Evolutionary conservation across 2,797 vertebrate species (phyloP), one percentile per base, ranked within the genome.

Genomic region (Pipistrellus pygmaeus): DNA sequence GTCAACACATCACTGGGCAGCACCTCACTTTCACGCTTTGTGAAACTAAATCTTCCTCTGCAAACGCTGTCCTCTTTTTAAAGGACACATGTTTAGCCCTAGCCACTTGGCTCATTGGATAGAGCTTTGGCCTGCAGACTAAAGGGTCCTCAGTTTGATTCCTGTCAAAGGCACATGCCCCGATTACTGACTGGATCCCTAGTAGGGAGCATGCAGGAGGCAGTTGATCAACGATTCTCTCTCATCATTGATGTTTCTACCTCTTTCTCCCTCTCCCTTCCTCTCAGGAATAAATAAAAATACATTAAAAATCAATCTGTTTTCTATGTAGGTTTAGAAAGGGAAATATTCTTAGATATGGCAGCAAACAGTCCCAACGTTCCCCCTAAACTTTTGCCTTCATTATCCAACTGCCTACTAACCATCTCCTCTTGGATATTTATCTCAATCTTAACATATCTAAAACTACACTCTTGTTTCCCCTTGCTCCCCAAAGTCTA

Each of bases 11-110:
- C 30, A 71, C 20, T 41, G 15, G 25, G 25, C 55, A 57, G 44
- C 14, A 69, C 41, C 44, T 85, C 30, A 86, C 38, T 90, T 78
- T 38, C 46, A 88, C 44, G 21, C n/a, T 88, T 83, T n/a, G 21
- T 62, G 53, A 95, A 80, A 86, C 75, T 38, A 83, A 86, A 90
- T 41, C 57, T 85, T 38, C 64, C 27, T 81, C 35, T 87, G 23
- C 32, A 84, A 93, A 91, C 17, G 9, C 9, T 66, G 25, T 41
- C 44, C 8, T 68, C 32, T 41, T 78, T 87, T n/a, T 44, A 69
- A 91, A 85, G 76, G 23, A 75, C 12, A 68, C 1, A 23, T 4
- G 12, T 80, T 69, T 53, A 88, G 27, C 12, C 25, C 60, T 30
- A 14, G 27, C 60, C 60, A 62, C 60, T 62, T 30, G 60, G 13